Base-by-base conservation (phyloP, 2,888 invertebrate species). In the Trachelus iudaicus region DNA sequence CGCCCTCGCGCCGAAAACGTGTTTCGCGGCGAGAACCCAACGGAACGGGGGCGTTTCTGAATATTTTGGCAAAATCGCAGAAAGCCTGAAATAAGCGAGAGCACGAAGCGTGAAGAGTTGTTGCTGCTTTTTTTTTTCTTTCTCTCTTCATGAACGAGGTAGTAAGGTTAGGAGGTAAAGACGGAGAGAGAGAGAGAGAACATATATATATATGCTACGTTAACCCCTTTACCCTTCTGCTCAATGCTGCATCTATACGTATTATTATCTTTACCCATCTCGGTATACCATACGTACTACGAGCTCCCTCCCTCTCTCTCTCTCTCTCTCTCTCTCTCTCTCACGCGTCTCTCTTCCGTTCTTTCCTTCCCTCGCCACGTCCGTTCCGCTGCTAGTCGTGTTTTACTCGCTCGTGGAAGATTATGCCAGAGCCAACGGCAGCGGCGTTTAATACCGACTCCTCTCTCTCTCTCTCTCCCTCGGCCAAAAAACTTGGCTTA, bases 111-210 rank as follows among this genome's bases (percentile, higher is more conserved):
- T 56, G 56, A 56, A 56, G 23, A 56, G 56, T 56, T 56, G 56
- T 12, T 33, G 71, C 71, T 31, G 13, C 11, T 23, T 71, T 77
- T 76, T 73, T 68, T 37, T 75, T 78, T 83, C 79, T 82, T 78
- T 80, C 81, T 80, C 80, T 73, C 76, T 75, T 73, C 74, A 73
- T 13, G 37, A 13, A 37, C 37, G 37, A 37, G 4, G 13, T 4
- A 37, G 37, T 37, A 15, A 37, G 1, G 37, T 37, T 13, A 37
- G 15, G 13, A 4, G 13, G 37, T 4, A 37, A 37, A 15, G 37
- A 15, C 15, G 37, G 37, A 37, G 12, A 35, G 12, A 34, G 34
- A 34, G 34, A 34, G 34, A 34, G 34, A 37, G 13, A 37, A 35
- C 15, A 40, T 15, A 40, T 4, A 40, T 37, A 37, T 15, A 37